Conservation (phyloP, 2,113 vertebrate species). For the Entosphenus tridentatus region DNA sequence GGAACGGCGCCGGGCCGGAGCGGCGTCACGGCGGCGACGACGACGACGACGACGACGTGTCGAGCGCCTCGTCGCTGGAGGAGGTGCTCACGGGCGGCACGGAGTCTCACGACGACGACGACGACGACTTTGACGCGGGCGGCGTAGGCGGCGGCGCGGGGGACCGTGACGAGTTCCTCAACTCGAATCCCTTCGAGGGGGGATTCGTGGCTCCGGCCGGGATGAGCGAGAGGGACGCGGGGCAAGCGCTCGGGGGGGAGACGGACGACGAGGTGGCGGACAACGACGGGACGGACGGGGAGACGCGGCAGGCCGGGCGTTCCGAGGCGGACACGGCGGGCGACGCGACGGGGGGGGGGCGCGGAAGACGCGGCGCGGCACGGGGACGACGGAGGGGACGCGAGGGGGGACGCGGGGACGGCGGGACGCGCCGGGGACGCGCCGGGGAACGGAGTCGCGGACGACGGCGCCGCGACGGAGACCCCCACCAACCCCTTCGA, state of each 20-base stretch:
- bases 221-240: too few relatives aligned
- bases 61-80: neutral
- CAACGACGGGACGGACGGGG: too few relatives aligned
- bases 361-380: too few relatives aligned
- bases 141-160: too few relatives aligned
- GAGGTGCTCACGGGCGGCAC: neutral
- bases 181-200: too few relatives aligned
- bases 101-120: constrained; percentile 2
- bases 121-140: neutral
- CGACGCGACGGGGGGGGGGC: too few relatives aligned
- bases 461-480: neutral
- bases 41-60: neutral
- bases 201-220: too few relatives aligned
- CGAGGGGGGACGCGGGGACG: neutral
- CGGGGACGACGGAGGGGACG: neutral
- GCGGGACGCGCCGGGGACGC: neutral
- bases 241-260: too few relatives aligned
- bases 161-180: too few relatives aligned
- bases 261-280: too few relatives aligned
- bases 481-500: neutral
- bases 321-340: too few relatives aligned
- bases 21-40: neutral
- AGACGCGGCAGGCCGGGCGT: too few relatives aligned
- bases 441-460: neutral
- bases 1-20: neutral